Conservation (phyloP, 2,113 vertebrate species). For the Phaethornis superciliosus region DNA sequence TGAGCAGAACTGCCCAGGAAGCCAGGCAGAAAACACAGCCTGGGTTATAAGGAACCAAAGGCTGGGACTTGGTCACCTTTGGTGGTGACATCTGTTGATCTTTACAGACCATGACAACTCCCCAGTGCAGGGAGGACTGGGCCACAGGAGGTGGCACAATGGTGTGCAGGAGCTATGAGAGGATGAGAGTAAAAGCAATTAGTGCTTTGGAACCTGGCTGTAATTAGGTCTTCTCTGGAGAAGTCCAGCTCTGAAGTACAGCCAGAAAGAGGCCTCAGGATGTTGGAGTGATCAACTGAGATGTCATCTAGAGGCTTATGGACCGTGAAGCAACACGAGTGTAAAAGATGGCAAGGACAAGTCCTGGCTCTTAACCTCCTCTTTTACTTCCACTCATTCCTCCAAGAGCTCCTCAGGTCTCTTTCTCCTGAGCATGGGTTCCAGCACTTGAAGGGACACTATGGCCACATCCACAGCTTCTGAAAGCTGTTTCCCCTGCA, state of each 20-base stretch:
- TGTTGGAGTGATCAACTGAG: not conserved
- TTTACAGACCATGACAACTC: too few relatives aligned
- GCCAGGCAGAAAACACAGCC: not conserved
- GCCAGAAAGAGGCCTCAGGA: not conserved
- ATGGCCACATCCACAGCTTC: not conserved
- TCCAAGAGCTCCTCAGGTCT: not conserved
- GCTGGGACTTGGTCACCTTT: not conserved
- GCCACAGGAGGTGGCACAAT: not conserved
- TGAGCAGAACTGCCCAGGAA: rapidly evolving
- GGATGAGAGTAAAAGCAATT: not conserved
- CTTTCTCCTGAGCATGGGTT: not conserved
- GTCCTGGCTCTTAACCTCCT: not conserved
- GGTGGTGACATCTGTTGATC: not conserved
- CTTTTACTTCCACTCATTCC: not conserved
- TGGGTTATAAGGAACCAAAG: not conserved
- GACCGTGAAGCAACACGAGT: not conserved
- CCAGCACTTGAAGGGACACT: not conserved
- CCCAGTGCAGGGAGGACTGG: rapidly evolving
- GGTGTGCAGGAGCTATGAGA: rapidly evolving
- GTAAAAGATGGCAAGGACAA: not conserved
- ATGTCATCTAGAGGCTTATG: not conserved
- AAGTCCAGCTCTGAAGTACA: not conserved
- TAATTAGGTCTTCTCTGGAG: not conserved
- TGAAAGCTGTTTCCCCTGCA: not conserved
- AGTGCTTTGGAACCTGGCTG: not conserved